Evolutionary conservation across 2,888 invertebrate species (phyloP).

Genomic region (Melanostoma scalare): DNA sequence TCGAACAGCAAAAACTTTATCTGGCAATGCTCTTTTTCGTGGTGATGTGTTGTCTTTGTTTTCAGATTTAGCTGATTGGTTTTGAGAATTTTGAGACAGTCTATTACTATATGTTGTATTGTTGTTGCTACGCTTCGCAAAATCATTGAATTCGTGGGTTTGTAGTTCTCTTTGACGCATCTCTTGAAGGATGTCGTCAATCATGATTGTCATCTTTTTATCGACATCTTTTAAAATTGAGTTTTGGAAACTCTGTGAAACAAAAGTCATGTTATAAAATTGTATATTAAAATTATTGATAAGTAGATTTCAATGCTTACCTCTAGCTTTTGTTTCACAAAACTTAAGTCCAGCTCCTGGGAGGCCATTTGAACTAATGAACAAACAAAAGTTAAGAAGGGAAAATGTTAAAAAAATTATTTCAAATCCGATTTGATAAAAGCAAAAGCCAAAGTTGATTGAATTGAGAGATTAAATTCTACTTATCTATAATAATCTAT

Average conservation of each 20-base stretch:
- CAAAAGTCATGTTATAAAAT: neutral
- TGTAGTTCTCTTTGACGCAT: conserved; percentile 78
- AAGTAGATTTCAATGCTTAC: conserved; percentile 3
- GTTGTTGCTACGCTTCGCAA: conserved; percentile 73
- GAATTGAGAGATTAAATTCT: too few species aligned
- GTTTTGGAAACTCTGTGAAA: conserved; percentile 75
- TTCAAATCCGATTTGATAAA: too few species aligned
- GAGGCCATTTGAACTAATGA: conserved; percentile 16
- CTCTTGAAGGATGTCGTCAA: conserved; percentile 80
- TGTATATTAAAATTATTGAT: neutral
- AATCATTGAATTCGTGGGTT: conserved; percentile 78
- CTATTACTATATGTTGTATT: conserved; percentile 73
- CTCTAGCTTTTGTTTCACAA: conserved; percentile 51
- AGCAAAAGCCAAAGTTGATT: too few species aligned
- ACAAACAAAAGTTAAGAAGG: neutral
- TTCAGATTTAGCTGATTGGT: neutral
- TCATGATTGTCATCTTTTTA: conserved; percentile 77
- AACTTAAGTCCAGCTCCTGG: conserved; percentile 41
- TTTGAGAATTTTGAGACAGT: conserved; percentile 21
- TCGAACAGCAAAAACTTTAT: conserved; percentile 87
- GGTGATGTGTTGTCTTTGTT: conserved; percentile 73
- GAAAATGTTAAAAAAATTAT: too few species aligned
- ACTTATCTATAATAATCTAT: too few species aligned
- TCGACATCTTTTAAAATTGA: conserved; percentile 78
- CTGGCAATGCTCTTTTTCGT: conserved; percentile 81